Evolutionary conservation across 2,113 vertebrate species (phyloP).

Genomic region (Trichechus manatus): DNA sequence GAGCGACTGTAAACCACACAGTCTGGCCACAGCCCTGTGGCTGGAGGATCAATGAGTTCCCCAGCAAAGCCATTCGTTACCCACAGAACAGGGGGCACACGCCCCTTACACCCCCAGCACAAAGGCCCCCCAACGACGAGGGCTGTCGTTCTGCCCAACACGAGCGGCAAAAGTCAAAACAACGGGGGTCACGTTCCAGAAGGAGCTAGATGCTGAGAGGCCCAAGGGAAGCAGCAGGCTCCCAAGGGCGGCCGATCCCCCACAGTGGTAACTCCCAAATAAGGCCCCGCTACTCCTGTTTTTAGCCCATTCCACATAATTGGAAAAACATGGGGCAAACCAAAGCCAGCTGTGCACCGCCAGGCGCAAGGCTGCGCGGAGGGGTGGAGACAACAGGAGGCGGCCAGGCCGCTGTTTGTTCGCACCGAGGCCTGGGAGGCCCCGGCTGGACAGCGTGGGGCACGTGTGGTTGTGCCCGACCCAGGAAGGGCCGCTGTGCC

Average conservation of each 20-base stretch:
- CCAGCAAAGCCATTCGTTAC: not conserved
- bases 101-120: not conserved
- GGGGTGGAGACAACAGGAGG: not conserved
- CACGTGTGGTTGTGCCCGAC: not conserved
- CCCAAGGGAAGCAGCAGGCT: not conserved
- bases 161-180: slow-evolving; percentile 24
- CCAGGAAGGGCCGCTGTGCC: not conserved
- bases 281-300: slow-evolving; percentile 63
- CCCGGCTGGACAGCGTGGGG: not conserved
- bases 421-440: not conserved
- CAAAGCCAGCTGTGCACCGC: slow-evolving; percentile 57
- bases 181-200: not conserved
- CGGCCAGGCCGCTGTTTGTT: not conserved
- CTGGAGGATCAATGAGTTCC: not conserved
- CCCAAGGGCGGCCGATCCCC: not conserved
- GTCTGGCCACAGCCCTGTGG: not conserved
- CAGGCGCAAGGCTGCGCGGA: not conserved
- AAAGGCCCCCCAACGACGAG: accelerated
- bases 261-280: not conserved
- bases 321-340: slow-evolving; percentile 71
- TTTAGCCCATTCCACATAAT: slow-evolving; percentile 72
- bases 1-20: accelerated
- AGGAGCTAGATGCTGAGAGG: accelerated
- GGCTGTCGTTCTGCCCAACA: not conserved
- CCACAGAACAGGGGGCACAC: not conserved